These are phyloP conservation scores for Heliconius hermathena DNA, from an alignment of 1,140 invertebrate species.

Conservation along the genomic window DNA sequence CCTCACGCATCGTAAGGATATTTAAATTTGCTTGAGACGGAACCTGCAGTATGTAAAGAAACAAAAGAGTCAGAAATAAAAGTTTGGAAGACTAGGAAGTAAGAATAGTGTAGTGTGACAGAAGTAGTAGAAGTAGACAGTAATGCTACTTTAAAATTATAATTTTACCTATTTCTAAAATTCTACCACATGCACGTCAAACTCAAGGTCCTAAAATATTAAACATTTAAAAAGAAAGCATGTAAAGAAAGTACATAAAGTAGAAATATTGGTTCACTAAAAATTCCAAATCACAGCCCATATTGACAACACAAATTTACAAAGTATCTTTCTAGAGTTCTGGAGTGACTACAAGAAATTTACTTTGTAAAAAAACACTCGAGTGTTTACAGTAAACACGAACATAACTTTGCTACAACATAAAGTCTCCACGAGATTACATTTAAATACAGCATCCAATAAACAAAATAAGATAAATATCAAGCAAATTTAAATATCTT, in stretches of 20 bases:
- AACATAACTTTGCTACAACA: constrained; percentile 36
- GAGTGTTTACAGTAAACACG: constrained; percentile 19
- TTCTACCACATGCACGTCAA: constrained; percentile 34
- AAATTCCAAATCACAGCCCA: constrained; percentile 25
- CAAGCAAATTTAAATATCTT: constrained; percentile 80
- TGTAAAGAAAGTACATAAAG: constrained; percentile 9
- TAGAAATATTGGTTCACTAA: constrained; percentile 6
- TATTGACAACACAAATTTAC: constrained; percentile 11
- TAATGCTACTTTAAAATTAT: constrained; percentile 27
- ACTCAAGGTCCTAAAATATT: neutral
- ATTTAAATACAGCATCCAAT: constrained; percentile 51
- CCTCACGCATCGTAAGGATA: constrained; percentile 50
- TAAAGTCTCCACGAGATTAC: constrained; percentile 38
- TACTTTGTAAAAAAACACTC: neutral
- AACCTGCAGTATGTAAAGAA: constrained; percentile 43
- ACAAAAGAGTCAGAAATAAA: constrained; percentile 48
- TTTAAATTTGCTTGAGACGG: constrained; percentile 75
- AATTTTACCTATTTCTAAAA: constrained; percentile 22
- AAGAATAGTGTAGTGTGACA: constrained; percentile 54
- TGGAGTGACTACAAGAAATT: neutral
- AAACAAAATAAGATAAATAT: constrained; percentile 57
- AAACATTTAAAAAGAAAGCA: neutral
- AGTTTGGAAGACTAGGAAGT: constrained; percentile 56
- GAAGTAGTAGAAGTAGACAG: constrained; percentile 17
- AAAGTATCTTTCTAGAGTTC: neutral